Base-by-base conservation (phyloP, 2,888 invertebrate species). In the Cyrtodaria siliqua region DNA sequence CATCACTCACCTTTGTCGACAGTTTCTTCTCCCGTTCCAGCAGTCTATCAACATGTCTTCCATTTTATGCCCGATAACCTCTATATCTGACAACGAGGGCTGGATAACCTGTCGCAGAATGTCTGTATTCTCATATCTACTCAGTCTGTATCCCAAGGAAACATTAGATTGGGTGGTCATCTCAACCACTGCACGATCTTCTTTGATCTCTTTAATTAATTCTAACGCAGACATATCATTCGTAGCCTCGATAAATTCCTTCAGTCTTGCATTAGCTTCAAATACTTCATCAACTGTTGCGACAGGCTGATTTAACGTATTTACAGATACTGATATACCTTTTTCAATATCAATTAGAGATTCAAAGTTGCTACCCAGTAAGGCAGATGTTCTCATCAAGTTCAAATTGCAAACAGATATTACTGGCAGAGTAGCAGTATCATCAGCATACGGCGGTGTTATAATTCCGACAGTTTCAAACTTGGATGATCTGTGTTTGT, bases 361-460 rank as follows among this genome's bases (percentile, higher is more conserved):
- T 18, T 38, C 60, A 44, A 64, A 72, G 1, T 49, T n/a, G 16
- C 29, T 44, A 9, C 42, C 33, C 9, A 1, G 18, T 12, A 72
- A 12, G 6, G 27, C 18, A 8, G 57, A 59, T 29, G 52, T 57
- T 50, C 26, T 57, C 9, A 72, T 38, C 16, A 64, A 29, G 26
- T 72, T 72, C 40, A 40, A 23, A 20, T 72, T 72, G 23, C 71
- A 72, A 29, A 64, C 29, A 27, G 59, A 44, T 1, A 63, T 16
- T n/a, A n/a, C 18, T 2, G 42, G 38, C 20, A 23, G 16, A 16
- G 8, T 23, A 20, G n/a, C 26, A 1, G 12, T 24, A 38, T 24
- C n/a, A 1, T 23, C 33, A 14, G 26, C 2, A 38, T 23, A 0
- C 27, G 70, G 56, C 16, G n/a, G 14, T 16, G 18, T 53, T 26